Evolutionary conservation across 2,113 vertebrate species (phyloP).

Genomic region (Balaenoptera acutorostrata): DNA sequence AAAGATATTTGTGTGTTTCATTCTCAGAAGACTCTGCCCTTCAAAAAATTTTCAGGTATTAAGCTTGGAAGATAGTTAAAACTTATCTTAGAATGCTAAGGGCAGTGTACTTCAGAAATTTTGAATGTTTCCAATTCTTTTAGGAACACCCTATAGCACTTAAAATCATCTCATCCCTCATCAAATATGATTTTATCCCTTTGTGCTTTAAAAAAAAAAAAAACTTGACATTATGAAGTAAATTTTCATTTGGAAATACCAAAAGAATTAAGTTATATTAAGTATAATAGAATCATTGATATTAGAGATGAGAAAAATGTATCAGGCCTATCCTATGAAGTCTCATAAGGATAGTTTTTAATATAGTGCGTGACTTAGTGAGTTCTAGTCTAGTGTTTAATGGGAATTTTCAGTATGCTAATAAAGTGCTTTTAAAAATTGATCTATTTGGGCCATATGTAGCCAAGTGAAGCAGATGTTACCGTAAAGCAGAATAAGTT

Average conservation of each 20-base stretch:
- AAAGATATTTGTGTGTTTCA: slow-evolving; percentile 42
- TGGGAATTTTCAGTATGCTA: slow-evolving; percentile 64
- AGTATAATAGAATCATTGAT: slow-evolving; percentile 58
- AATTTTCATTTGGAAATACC: slow-evolving; percentile 54
- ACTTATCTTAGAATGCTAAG: slow-evolving; percentile 35
- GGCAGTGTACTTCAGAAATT: slow-evolving; percentile 53
- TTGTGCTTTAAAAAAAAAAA: background rate
- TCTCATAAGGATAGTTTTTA: slow-evolving; percentile 55
- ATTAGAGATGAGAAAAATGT: slow-evolving; percentile 59
- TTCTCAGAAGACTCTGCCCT: background rate
- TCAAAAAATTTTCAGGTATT: background rate
- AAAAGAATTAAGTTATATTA: slow-evolving; percentile 57
- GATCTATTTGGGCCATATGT: slow-evolving; percentile 52
- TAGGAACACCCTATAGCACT: slow-evolving; percentile 43
- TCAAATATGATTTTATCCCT: slow-evolving; percentile 52
- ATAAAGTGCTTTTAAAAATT: slow-evolving; percentile 64
- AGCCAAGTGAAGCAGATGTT: slow-evolving; percentile 46
- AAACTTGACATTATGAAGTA: slow-evolving; percentile 40
- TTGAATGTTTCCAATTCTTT: slow-evolving; percentile 62
- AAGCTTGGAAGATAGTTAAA: slow-evolving; percentile 53
- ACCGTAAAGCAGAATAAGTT: slow-evolving; percentile 30
- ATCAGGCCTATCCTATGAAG: slow-evolving; percentile 48
- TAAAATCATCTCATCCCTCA: slow-evolving; percentile 67
- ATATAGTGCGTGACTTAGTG: slow-evolving; percentile 21
- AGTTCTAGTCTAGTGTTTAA: slow-evolving; percentile 62